phyloP scores from a whole-genome alignment of 2,797 vertebrate species.

The Clarias platycephalus region DNA sequence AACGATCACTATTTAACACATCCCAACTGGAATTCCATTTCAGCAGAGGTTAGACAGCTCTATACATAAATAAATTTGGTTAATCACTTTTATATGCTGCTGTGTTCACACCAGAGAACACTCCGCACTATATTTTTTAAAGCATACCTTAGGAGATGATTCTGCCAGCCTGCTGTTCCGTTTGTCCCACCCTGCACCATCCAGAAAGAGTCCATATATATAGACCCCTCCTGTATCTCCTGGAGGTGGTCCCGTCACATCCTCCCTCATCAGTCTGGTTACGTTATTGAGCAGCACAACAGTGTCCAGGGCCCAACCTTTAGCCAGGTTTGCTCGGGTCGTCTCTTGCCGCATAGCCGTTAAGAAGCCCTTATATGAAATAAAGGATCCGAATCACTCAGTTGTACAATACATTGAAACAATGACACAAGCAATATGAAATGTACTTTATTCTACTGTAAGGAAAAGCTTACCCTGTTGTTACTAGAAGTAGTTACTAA shows the following conservation, averaged over 20 bases:
- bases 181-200: conserved; percentile 83
- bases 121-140: neutral
- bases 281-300: conserved; percentile 81
- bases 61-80: neutral
- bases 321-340: conserved; percentile 71
- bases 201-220: conserved; percentile 79
- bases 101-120: neutral
- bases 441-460: neutral
- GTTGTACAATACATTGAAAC: neutral
- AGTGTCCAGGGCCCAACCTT: conserved; percentile 82
- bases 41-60: neutral
- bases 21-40: neutral
- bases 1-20: neutral
- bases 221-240: neutral
- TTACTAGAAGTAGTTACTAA: neutral
- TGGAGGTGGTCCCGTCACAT: conserved; percentile 71
- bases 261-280: conserved; percentile 83
- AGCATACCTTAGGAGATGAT: conserved; percentile 73
- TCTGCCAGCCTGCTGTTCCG: conserved; percentile 70
- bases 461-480: neutral
- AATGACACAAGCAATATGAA: neutral
- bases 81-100: neutral
- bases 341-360: conserved; percentile 85
- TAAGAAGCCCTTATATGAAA: conserved; percentile 75
- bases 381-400: conserved; percentile 2